Evolutionary conservation across 2,113 vertebrate genomes (phyloP), one percentile per base, ranked within the genome.

Genomic region (Seriola dumerili): DNA sequence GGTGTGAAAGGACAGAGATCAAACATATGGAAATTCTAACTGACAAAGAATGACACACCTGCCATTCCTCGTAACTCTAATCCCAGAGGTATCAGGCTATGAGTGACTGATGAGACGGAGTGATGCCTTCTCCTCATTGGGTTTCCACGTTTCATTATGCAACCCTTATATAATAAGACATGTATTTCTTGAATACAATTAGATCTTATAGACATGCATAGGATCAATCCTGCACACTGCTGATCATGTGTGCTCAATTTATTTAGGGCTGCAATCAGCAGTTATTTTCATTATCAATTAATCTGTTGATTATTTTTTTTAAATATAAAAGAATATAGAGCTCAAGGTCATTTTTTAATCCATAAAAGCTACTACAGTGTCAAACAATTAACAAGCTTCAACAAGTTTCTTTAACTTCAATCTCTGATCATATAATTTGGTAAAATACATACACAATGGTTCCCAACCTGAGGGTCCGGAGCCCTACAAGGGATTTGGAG

Each of bases 81-180:
- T 23, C 64, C 38, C 55, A 40, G 55, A 67, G 65, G 58, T 21
- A 48, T 65, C 32, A 23, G 50, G 25, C 36, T 25, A 34, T 3
- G 9, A 32, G 23, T 85, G 32, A 72, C 52, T 69, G 71, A 84
- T 75, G 54, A 50, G 29, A 34, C 17, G 54, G 61, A 55, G 66
- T 62, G 58, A 23, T 10, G 19, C 57, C 65, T 67, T 63, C 23
- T 74, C 21, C 8, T 46, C 21, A 4, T 61, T 29, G 72, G 6
- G 23, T 68, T 66, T 70, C 17, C 55, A 64, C 13, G 4, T 59
- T 36, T 78, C 10, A 78, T 76, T 44, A 84, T 38, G 57, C 61
- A 83, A 78, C 50, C 21, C 14, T 80, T 72, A 48, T 19, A 80
- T 83, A 42, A 80, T 64, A 3, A 21, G 12, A 66, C 19, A 17